Evolutionary conservation across 64 coral and sea anemone species (phyloP), one percentile per base, ranked within the genome.

Genomic region (Catalaphyllia jardinei): DNA sequence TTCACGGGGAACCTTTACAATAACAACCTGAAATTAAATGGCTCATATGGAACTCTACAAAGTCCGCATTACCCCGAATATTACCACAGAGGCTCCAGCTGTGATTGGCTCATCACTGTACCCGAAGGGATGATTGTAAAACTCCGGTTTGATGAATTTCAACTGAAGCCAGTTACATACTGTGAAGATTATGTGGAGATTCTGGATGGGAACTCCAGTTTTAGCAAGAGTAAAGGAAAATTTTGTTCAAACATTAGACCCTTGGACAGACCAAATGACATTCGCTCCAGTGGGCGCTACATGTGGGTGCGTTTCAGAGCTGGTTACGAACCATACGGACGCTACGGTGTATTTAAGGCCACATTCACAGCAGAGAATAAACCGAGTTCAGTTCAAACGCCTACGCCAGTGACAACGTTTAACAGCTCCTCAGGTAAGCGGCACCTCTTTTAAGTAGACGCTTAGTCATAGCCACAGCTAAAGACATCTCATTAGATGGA

Each of bases 31-130:
- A 73, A 1, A 11, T 20, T 91, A 13, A 62, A 27, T 10, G 55
- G 65, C 16, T 7, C 49, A 0, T 64, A 67, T 28, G 93, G 93
- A 6, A 60, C 67, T 12, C 61, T 94, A n/a, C 69, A 16, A 19
- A 87, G 49, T 69, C 93, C 93, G 24, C 54, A 60, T 54, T 63
- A 55, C 8, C 17, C 39, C 33, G 4, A 22, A 0, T 24, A 22
- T n/a, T 67, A 67, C 2, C 93, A 88, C 1, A 52, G 82, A 3
- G 80, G 83, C 72, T 74, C 91, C 69, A 88, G 71, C 4, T 95
- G 93, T 30, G 46, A 71, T 22, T 95, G 93, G 93, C 30, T 35
- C 9, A 88, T 95, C 60, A 75, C 42, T 16, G 89, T 88, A 20
- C 86, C 55, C 10, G 39, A 61, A 14, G 89, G 78, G 0, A 82